Percentiles rank a stretch among this genome's conserved stretches.
Conservation (phyloP, 2,888 invertebrate species). For the Cryptocephalus moraei region DNA sequence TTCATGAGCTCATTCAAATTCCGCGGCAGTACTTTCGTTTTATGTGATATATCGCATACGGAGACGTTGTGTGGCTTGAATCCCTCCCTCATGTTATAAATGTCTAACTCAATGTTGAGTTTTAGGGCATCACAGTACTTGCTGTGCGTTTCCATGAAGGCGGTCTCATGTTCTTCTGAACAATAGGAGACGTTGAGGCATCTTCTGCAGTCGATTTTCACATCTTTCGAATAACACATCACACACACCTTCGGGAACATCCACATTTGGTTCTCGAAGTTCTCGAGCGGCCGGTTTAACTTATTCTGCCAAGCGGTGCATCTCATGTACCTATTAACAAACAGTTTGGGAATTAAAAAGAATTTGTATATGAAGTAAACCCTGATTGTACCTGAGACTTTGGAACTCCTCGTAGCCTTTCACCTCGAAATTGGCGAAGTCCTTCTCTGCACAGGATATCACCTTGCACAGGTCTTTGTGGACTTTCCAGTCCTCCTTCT, state of each 20-base stretch:
- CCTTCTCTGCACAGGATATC: constrained; percentile 10
- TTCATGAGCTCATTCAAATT: constrained; percentile 5
- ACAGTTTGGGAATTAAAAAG: too few relatives aligned
- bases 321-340: not conserved
- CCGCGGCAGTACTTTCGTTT: constrained; percentile 5
- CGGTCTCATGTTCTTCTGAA: constrained; percentile 14
- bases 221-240: constrained; percentile 18
- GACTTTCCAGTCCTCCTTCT: constrained; percentile 65
- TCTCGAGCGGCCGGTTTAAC: constrained; percentile 17
- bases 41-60: not conserved
- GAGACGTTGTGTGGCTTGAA: constrained; percentile 1
- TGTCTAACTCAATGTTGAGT: constrained; percentile 17
- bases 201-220: constrained; percentile 14
- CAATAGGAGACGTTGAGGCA: constrained; percentile 23
- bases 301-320: constrained; percentile 15
- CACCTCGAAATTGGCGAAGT: constrained; percentile 2
- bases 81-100: constrained; percentile 3
- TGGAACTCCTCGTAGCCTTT: constrained; percentile 9
- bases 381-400: constrained; percentile 1
- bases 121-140: constrained; percentile 16
- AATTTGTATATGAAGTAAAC: too few relatives aligned
- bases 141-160: constrained; percentile 11
- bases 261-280: constrained; percentile 25
- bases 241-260: constrained; percentile 26
- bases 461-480: constrained; percentile 53